These are phyloP conservation scores for Caranx ignobilis DNA, from an alignment of 2,113 vertebrate genomes.

Conservation along the genomic window DNA sequence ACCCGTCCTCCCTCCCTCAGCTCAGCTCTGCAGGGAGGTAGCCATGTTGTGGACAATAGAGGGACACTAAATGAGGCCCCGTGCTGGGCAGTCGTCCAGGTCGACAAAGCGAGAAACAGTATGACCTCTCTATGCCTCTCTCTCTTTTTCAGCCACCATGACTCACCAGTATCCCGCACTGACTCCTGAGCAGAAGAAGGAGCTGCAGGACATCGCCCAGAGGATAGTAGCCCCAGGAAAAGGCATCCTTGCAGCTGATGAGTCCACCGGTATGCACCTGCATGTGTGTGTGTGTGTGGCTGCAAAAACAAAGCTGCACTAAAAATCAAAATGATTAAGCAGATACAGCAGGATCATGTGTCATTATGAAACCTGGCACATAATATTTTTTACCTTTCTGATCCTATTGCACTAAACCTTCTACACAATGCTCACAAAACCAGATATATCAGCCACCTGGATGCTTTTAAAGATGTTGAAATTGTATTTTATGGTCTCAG, in stretches of 20 bases:
- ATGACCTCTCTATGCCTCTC: conserved; percentile 18
- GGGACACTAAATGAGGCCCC: conserved; percentile 22
- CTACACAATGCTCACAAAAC: too few species aligned
- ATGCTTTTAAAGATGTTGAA: too few species aligned
- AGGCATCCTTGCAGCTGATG: conserved; percentile 97
- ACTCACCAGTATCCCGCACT: conserved; percentile 94
- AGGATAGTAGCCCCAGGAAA: conserved; percentile 94
- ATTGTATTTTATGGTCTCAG: too few species aligned
- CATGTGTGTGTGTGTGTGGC: neutral
- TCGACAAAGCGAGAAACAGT: neutral
- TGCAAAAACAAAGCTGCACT: neutral
- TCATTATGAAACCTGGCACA: neutral
- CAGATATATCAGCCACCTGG: too few species aligned
- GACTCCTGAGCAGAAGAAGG: conserved; percentile 96
- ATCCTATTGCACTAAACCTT: too few species aligned
- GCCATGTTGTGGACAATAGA: conserved; percentile 23
- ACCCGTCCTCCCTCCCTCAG: neutral
- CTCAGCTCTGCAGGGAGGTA: neutral
- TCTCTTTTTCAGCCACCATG: conserved; percentile 84
- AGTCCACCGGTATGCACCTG: conserved; percentile 91
- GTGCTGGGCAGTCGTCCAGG: conserved; percentile 9
- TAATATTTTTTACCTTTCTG: too few species aligned
- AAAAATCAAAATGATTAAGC: too few species aligned
- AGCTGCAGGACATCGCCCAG: conserved; percentile 92
- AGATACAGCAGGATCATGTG: neutral